These are phyloP conservation scores for Nymphicus hollandicus DNA, from an alignment of 2,113 vertebrate genomes.

Conservation along the genomic window DNA sequence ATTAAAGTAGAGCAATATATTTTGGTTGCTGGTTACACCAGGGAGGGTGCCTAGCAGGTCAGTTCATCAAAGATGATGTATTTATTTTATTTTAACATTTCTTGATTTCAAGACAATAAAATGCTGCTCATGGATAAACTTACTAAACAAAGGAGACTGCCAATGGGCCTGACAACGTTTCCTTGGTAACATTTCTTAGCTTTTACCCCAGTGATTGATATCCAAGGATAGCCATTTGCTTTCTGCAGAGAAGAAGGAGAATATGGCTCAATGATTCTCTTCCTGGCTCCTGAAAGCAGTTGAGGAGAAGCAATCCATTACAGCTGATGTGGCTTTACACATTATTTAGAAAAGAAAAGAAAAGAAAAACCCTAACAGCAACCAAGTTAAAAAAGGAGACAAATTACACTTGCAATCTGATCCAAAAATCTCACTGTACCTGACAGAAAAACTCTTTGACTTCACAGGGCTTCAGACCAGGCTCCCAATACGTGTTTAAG, in stretches of 20 bases:
- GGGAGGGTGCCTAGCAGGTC: neutral
- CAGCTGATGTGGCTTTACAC: neutral
- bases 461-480: neutral
- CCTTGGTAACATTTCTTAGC: constrained; percentile 66
- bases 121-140: constrained; percentile 42
- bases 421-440: neutral
- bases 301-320: constrained; percentile 4
- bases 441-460: neutral
- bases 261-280: constrained; percentile 30
- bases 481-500: neutral
- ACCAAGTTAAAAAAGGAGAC: neutral
- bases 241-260: constrained; percentile 34
- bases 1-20: neutral
- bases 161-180: constrained; percentile 51
- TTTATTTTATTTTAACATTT: constrained; percentile 15
- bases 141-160: constrained; percentile 48
- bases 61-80: neutral
- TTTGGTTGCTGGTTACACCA: neutral
- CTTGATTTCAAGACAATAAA: constrained; percentile 27
- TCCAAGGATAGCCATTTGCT: constrained; percentile 57
- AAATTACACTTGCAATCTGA: neutral
- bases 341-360: neutral
- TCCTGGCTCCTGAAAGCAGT: neutral
- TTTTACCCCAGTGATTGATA: constrained; percentile 65
- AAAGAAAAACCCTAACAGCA: neutral